Evolutionary conservation across 2,888 invertebrate genomes (phyloP).

Genomic region (Brachycybe producta): DNA sequence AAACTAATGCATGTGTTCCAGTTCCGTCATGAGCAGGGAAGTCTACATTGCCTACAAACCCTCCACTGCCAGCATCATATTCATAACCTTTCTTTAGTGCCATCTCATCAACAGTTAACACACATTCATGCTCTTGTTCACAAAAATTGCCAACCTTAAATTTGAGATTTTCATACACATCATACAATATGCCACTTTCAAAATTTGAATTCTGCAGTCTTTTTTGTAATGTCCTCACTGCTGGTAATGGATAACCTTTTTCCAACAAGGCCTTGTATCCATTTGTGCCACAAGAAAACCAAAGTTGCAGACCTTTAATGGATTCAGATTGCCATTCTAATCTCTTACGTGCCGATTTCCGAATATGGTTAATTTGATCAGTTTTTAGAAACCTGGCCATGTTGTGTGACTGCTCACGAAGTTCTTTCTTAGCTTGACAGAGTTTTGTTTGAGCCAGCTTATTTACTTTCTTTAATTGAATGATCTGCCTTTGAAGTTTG

Average conservation of each 20-base stretch:
- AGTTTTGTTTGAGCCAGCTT: too few relatives aligned
- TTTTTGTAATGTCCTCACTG: neutral
- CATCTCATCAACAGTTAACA: slow-evolving; percentile 3
- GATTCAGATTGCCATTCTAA: neutral
- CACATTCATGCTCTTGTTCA: slow-evolving; percentile 1
- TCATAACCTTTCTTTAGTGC: neutral
- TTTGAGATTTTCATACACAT: neutral
- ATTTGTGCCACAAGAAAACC: slow-evolving; percentile 6
- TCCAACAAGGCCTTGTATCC: neutral
- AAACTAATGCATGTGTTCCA: slow-evolving; percentile 8
- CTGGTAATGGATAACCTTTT: neutral
- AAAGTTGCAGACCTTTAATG: neutral
- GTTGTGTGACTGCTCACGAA: too few relatives aligned
- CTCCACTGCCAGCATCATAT: neutral
- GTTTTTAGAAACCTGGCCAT: too few relatives aligned
- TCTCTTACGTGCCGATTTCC: neutral
- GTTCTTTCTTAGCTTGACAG: too few relatives aligned
- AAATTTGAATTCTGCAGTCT: neutral
- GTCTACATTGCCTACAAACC: neutral
- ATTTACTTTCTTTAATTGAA: too few relatives aligned
- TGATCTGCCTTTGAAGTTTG: too few relatives aligned
- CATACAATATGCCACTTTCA: neutral
- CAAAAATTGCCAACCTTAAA: neutral
- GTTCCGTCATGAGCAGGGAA: slow-evolving; percentile 1
- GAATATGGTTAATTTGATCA: neutral